Percentiles rank a stretch among this genome's conserved stretches.
Evolutionary conservation across 2,113 vertebrate genomes (phyloP).

Genomic region (Limnothrissa miodon): DNA sequence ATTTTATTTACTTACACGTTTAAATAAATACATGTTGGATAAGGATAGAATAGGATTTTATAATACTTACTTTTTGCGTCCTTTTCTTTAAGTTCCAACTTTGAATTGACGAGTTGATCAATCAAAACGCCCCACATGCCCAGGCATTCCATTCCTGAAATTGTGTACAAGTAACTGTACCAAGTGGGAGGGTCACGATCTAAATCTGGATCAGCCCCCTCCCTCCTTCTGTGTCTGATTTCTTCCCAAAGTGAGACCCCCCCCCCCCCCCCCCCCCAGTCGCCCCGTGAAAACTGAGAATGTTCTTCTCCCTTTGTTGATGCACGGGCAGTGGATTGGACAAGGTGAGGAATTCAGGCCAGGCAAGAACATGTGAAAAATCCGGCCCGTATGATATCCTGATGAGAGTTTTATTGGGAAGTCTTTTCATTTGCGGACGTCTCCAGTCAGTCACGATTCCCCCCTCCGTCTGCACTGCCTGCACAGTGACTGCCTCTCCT

Average conservation of each 20-base stretch:
- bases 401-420: constrained; percentile 72
- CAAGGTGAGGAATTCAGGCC: constrained; percentile 58
- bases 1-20: constrained; percentile 12
- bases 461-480: constrained; percentile 93
- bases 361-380: constrained; percentile 48
- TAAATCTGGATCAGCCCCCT: constrained; percentile 75
- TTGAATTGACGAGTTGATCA: constrained; percentile 29
- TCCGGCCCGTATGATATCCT: constrained; percentile 61
- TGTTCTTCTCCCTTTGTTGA: constrained; percentile 74
- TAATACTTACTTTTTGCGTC: constrained; percentile 57
- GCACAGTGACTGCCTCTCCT: constrained; percentile 96
- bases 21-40: not conserved
- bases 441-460: constrained; percentile 98
- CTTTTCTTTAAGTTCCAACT: constrained; percentile 13
- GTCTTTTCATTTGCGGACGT: constrained; percentile 83
- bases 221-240: constrained; percentile 55
- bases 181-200: constrained; percentile 86
- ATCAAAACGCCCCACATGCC: constrained; percentile 52
- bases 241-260: constrained; percentile 50
- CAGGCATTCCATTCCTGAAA: constrained; percentile 73
- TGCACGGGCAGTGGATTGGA: constrained; percentile 69
- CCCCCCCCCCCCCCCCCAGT: constrained; percentile 34
- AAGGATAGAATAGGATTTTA: not conserved
- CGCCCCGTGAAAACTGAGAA: constrained; percentile 56
- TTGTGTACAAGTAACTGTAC: constrained; percentile 83